A percentile compares a stretch with the other conserved stretches of the same genome.
phyloP scores from a whole-genome alignment of 1,140 invertebrate species.

The Patella vulgata region DNA sequence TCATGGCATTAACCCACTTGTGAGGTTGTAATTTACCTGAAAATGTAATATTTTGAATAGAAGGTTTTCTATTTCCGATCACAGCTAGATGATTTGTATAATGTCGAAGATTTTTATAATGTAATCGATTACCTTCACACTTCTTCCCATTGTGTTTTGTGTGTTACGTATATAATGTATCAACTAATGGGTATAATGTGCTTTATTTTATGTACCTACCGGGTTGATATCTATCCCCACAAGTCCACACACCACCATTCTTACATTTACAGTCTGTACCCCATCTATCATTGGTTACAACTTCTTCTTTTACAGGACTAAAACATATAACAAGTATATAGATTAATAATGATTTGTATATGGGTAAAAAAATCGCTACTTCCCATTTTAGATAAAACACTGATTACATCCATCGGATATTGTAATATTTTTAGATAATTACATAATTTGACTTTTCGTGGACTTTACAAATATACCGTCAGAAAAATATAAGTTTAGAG shows the following conservation, averaged over 20 bases:
- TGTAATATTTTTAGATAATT: too few relatives aligned
- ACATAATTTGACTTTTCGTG: too few relatives aligned
- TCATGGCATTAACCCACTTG: constrained; percentile 76
- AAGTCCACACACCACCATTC: constrained; percentile 88
- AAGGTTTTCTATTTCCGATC: neutral
- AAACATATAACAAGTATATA: constrained; percentile 9
- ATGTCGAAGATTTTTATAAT: too few relatives aligned
- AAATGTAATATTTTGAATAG: neutral
- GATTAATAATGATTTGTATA: neutral
- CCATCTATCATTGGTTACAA: constrained; percentile 92
- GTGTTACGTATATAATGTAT: constrained; percentile 76
- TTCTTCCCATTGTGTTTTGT: constrained; percentile 68
- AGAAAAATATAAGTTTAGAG: too few relatives aligned
- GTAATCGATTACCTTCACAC: too few relatives aligned
- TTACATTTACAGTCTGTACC: constrained; percentile 80
- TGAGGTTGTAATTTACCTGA: constrained; percentile 53
- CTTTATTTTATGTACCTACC: constrained; percentile 44
- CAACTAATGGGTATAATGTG: neutral
- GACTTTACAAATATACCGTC: too few relatives aligned
- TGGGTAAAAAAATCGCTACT: too few relatives aligned
- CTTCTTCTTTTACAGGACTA: constrained; percentile 84
- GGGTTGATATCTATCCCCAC: constrained; percentile 86
- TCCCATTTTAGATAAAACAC: too few relatives aligned
- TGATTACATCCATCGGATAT: too few relatives aligned
- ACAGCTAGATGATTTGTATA: too few relatives aligned